phyloP scores from a whole-genome alignment of 2,113 vertebrate species.

The Toxotes chatareus region DNA sequence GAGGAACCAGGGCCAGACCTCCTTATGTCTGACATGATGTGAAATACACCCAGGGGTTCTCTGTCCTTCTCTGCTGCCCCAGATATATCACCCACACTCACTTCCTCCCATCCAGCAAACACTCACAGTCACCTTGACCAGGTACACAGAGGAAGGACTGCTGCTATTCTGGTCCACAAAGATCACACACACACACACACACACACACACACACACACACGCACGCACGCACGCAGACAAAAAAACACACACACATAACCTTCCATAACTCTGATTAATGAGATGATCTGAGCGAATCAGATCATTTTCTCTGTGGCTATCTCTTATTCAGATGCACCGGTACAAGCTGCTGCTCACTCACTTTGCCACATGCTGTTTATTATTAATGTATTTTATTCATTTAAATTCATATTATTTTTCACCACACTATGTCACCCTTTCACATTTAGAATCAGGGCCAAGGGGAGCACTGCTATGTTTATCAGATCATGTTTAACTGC shows the following conservation, averaged over 20 bases:
- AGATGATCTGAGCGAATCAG: not conserved
- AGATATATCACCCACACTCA: slow-evolving; percentile 29
- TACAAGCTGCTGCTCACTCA: not conserved
- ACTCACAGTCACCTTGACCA: slow-evolving; percentile 52
- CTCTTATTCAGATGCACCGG: too few relatives aligned
- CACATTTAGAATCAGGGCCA: not conserved
- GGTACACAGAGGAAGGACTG: slow-evolving; percentile 15
- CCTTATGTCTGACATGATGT: slow-evolving; percentile 16
- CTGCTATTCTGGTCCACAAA: slow-evolving; percentile 57
- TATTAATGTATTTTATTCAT: not conserved
- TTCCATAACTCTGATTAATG: slow-evolving; percentile 18
- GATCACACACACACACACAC: not conserved
- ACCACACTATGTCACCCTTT: not conserved
- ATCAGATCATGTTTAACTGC: not conserved
- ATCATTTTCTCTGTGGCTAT: not conserved
- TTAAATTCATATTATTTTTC: not conserved
- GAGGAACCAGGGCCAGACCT: slow-evolving; percentile 29
- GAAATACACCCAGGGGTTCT: slow-evolving; percentile 23
- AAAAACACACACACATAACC: too few relatives aligned
- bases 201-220: not conserved
- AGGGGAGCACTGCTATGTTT: not conserved
- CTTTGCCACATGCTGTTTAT: not conserved
- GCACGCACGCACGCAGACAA: too few relatives aligned
- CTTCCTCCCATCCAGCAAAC: not conserved
- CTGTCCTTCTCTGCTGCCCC: slow-evolving; percentile 36